These are phyloP conservation scores for Meiosimyza platycephala DNA, from an alignment of 2,888 invertebrate species.

Conservation along the genomic window DNA sequence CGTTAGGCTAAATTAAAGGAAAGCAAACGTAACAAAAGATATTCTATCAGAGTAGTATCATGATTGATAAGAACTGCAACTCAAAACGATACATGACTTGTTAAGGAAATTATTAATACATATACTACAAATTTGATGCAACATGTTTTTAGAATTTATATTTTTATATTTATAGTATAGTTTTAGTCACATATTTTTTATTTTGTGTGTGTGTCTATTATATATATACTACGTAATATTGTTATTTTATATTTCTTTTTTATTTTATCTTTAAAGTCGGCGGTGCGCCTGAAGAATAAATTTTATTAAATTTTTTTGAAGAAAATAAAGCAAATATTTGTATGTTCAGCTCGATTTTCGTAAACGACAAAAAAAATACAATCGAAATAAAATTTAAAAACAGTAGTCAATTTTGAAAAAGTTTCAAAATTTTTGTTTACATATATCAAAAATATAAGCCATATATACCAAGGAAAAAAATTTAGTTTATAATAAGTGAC, in stretches of 20 bases:
- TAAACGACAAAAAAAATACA: no score
- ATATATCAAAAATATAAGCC: no score
- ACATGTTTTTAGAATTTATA: conserved; percentile 6
- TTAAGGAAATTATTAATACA: conserved; percentile 5
- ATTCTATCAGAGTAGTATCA: neutral
- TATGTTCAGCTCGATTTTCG: no score
- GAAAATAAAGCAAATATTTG: no score
- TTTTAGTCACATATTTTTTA: neutral
- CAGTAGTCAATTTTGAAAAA: no score
- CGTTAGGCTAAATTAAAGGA: neutral
- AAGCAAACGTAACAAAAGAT: neutral
- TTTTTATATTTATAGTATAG: neutral
- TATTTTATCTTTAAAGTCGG: no score
- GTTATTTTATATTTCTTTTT: neutral
- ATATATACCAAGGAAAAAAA: no score
- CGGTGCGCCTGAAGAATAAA: no score
- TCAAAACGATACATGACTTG: neutral
- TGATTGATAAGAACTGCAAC: neutral
- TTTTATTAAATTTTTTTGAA: no score
- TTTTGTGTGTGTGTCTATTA: conserved; percentile 17
- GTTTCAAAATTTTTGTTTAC: no score
- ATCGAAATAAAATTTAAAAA: no score
- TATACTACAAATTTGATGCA: conserved; percentile 19
- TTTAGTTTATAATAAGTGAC: no score
- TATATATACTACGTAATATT: conserved; percentile 10